Base-by-base conservation (phyloP, 2,888 invertebrate genomes). In the Tanytarsus gracilentus region DNA sequence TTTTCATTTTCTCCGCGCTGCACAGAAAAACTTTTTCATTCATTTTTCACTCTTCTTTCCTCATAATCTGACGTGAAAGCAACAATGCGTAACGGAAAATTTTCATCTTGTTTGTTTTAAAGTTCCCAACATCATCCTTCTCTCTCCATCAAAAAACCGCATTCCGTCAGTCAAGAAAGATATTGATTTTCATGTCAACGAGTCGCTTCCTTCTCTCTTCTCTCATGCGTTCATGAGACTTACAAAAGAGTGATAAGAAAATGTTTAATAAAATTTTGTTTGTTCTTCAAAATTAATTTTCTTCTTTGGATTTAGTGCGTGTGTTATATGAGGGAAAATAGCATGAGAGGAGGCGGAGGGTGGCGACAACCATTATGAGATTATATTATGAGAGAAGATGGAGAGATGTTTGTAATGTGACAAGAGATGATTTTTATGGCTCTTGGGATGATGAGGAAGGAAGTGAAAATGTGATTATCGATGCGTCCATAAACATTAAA, bases 181-280 rank as follows among this genome's bases (percentile, higher is more conserved):
- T 53, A 55, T 55, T 27, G 55, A 55, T 55, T 55, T 51, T 55
- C 25, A 39, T 40, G 55, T 55, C 55, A 55, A 33, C 36, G 36
- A n/a, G n/a, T n/a, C n/a, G n/a, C n/a, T n/a, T n/a, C n/a, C n/a
- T n/a, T n/a, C n/a, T n/a, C n/a, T n/a, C n/a, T n/a, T n/a, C 16
- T 36, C 36, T 36, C 36, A 36, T 36, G 36, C 36, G 36, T 36
- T 36, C 16, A 7, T 36, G 16, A 16, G 14, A 36, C 36, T 14
- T 14, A n/a, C n/a, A n/a, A 36, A 36, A 36, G 16, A 16, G 16
- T 36, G 36, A 36, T 36, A 36, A 36, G 36, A 36, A 36, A 36
- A 36, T 14, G n/a, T 29, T 36, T 36, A 36, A 36, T 36, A 36
- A 36, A 36, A 36, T 55, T 8, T 39, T 51, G 51, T 51, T 51